Evolutionary conservation across 1,140 invertebrate species (phyloP), one percentile per base, ranked within the genome.

Genomic region (Halesus radiatus): DNA sequence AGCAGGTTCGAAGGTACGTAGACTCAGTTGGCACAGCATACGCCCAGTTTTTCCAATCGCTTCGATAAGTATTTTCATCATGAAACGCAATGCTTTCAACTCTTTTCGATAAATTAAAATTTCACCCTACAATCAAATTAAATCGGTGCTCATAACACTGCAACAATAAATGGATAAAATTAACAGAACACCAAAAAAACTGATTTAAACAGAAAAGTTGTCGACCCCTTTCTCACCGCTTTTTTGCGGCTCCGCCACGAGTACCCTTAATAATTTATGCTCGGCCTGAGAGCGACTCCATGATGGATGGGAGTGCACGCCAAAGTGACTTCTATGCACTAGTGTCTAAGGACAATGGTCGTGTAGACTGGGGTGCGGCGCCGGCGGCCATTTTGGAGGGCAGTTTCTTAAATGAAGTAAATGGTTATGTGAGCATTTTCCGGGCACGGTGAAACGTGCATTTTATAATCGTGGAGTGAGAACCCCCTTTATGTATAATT

Each of bases 191-290:
- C n/a, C n/a, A n/a, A n/a, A n/a, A n/a, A n/a, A n/a, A n/a, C n/a
- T n/a, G n/a, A n/a, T 29, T 29, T 29, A 29, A 29, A 29, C 2
- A 29, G 3, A 10, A n/a, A 32, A 13, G 13, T 45, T 26, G 73
- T 75, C 8, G n/a, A 75, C 53, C 26, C 72, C 72, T 75, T 64
- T 32, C 45, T 22, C 56, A 56, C 76, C 76, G 68, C 32, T 56
- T 26, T 75, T 75, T 77, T 60, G 80, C 64, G 73, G 73, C 70
- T 8, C 20, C 16, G 20, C 45, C 52, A 52, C 68, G 80, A 68
- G 76, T 52, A 64, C 80, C 76, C 64, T 81, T 81, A 76, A 81
- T 81, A 45, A 45, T 81, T 81, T 66, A 75, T 77, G 66, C 58
- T 52, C 18, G 52, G 50, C 50, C 56, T 22, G 45, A 76, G 62